Base-by-base conservation (phyloP, 2,113 vertebrate species). In the Microtus oregoni region DNA sequence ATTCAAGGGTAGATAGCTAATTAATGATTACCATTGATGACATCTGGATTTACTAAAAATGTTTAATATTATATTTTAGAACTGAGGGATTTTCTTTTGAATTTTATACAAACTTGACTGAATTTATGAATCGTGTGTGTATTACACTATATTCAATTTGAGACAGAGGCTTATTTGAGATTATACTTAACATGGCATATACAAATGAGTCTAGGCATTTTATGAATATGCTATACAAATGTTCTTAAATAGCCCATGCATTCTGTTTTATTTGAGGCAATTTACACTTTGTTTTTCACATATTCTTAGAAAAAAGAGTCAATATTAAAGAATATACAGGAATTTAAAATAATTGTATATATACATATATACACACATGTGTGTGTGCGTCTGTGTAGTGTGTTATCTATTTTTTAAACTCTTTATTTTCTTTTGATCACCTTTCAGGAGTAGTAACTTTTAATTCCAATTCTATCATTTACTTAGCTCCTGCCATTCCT, bases 21-120 rank as follows among this genome's bases (percentile, higher is more conserved):
- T 96, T 96, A 97, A 93, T 61, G 95, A 96, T 87, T 95, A 89
- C 17, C 55, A 95, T 93, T 95, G 85, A 92, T 97, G 82, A 92
- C 86, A 92, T 93, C 55, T 96, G 63, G n/a, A 95, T 97, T 93
- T 92, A 94, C 94, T 87, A 22, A 38, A 38, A 88, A 77, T 82
- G 30, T 76, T 52, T 50, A 81, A 89, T 82, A 96, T 94, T 82
- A 10, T 65, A 38, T 96, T 96, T 97, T 89, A 92, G 82, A 92
- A 90, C 70, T 72, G 32, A 92, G 47, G 47, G 12, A 12, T 38
- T 93, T 95, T 91, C 61, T 94, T 96, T 92, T 90, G 20, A 97
- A 94, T 90, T 90, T 41, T 95, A 75, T 86, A 38, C 55, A 63
- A 91, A n/a, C 20, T 52, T n/a, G 78, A 55, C 85, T 44, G 70